phyloP scores from a whole-genome alignment of 1,140 invertebrate genomes.

The Leguminivora glycinivorella region DNA sequence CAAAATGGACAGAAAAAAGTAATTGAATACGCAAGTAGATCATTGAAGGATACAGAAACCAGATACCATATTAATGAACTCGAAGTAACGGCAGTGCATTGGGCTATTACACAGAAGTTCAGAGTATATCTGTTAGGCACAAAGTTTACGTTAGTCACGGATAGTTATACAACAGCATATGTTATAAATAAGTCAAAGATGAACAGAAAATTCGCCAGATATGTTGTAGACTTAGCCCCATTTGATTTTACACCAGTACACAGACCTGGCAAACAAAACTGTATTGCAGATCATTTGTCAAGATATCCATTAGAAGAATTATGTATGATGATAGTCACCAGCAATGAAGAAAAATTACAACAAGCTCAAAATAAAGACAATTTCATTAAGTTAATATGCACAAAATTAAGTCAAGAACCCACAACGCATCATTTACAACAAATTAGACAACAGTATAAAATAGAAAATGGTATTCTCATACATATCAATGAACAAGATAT shows the following conservation, averaged over 20 bases:
- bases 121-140: too few species aligned
- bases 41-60: too few species aligned
- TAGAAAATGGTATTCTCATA: not conserved
- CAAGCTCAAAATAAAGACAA: not conserved
- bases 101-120: too few species aligned
- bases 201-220: too few species aligned
- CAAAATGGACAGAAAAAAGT: too few species aligned
- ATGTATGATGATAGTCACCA: not conserved
- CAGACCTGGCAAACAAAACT: constrained; percentile 12
- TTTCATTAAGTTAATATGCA: not conserved
- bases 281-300: constrained; percentile 8
- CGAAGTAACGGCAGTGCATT: too few species aligned
- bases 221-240: not conserved
- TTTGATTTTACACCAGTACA: constrained; percentile 13
- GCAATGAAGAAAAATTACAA: not conserved
- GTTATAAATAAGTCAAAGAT: constrained; percentile 7
- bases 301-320: constrained; percentile 1
- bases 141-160: not conserved
- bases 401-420: not conserved
- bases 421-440: not conserved
- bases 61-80: too few species aligned
- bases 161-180: constrained; percentile 13
- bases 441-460: not conserved
- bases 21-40: too few species aligned
- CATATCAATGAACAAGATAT: not conserved